Evolutionary conservation across 1,140 invertebrate species (phyloP), one percentile per base, ranked within the genome.

Genomic region (Hypothenemus hampei): DNA sequence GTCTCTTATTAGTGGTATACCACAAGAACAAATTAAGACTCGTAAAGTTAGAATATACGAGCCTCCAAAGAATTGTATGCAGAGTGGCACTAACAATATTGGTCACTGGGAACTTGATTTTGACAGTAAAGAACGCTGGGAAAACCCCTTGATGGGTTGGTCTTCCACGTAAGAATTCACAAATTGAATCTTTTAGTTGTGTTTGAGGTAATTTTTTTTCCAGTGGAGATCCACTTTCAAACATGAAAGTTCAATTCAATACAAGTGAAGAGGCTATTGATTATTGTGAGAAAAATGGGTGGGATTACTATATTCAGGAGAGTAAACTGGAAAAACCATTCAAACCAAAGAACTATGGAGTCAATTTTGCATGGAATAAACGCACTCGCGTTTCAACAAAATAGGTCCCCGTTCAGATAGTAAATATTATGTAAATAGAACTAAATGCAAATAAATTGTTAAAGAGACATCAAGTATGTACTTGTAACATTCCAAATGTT

Each of bases 101-200:
- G 73, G 85, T 16, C 77, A 78, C 57, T 99, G 97, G 97, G 83
- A 87, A 70, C 91, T 99, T 71, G 90, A 97, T 64, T 98, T 98
- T 77, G 96, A 99, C 63, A 93, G 84, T 13, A 81, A 90, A 59
- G 88, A 98, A 73, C 80, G 97, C 63, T 99, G 97, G 97, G 96
- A 99, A 73, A 99, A 99, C 75, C 93, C 91, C 1, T 78, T 97
- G 0, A 99, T 99, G 89, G 97, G 97, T 33, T 99, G 97, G 96
- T 75, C 83, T 7, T 98, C 94, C 1, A 85, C 82, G 91, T 93
- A 75, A 81, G 81, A 52, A n/a, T n/a, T n/a, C n/a, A n/a, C n/a
- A n/a, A n/a, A n/a, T n/a, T n/a, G n/a, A n/a, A n/a, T n/a, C n/a
- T n/a, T n/a, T n/a, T n/a, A n/a, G n/a, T n/a, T n/a, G n/a, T n/a